These are phyloP conservation scores for Drosophila tripunctata DNA, from an alignment of 2,888 invertebrate species.

Conservation along the genomic window DNA sequence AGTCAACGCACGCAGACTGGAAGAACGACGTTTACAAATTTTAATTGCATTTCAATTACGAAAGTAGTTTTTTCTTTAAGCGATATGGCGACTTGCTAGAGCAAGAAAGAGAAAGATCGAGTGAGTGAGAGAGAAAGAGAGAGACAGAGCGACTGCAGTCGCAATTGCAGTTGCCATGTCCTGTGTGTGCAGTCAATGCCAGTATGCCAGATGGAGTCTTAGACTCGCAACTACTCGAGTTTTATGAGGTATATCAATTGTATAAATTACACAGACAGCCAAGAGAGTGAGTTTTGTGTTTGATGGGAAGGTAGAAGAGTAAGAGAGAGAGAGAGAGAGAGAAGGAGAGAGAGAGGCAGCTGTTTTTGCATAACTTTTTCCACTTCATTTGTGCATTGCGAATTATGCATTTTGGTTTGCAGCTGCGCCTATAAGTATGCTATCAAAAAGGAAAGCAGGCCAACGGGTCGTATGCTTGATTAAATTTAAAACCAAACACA, in stretches of 20 bases:
- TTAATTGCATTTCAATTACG: conserved; percentile 83
- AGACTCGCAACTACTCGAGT: conserved; percentile 20
- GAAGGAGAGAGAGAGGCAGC: not conserved
- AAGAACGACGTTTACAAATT: conserved; percentile 66
- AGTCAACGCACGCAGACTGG: conserved; percentile 66
- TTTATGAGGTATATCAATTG: conserved; percentile 64
- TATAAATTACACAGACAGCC: conserved; percentile 50
- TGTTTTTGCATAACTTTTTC: conserved; percentile 60
- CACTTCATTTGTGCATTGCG: conserved; percentile 74
- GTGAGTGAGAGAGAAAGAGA: not conserved
- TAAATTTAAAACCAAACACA: conserved; percentile 45
- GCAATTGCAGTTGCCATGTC: conserved; percentile 32
- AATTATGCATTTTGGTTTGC: conserved; percentile 53
- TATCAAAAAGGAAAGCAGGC: conserved; percentile 8
- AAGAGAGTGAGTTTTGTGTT: not conserved
- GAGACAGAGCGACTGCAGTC: conserved; percentile 13
- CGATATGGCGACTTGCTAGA: conserved; percentile 5
- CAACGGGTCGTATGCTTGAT: conserved; percentile 56
- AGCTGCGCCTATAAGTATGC: conserved; percentile 35
- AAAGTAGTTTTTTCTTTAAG: conserved; percentile 63
- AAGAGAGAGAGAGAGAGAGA: not conserved
- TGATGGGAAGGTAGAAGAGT: no score
- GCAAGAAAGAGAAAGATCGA: not conserved
- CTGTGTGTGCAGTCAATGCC: conserved; percentile 56
- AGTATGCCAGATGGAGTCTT: conserved; percentile 34